phyloP scores from a whole-genome alignment of 2,888 invertebrate genomes.

The Stenodera caucasica region DNA sequence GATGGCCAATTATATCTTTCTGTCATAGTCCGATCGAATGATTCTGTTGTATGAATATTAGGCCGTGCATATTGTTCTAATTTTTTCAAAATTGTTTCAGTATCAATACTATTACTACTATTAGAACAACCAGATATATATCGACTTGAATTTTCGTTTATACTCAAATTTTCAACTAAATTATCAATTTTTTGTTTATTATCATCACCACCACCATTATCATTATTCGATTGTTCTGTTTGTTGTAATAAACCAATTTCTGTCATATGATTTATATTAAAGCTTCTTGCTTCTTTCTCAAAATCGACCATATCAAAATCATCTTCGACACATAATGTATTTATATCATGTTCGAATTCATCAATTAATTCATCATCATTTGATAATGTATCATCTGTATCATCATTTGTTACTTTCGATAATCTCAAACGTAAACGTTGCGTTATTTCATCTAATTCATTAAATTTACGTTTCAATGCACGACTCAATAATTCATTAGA shows the following conservation, averaged over 20 bases:
- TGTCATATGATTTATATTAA: conserved; percentile 23
- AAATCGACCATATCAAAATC: conserved; percentile 51
- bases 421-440: conserved; percentile 62
- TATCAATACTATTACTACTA: conserved; percentile 36
- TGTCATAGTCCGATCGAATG: conserved; percentile 28
- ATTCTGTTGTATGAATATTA: conserved; percentile 35
- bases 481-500: conserved; percentile 52
- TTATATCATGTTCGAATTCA: conserved; percentile 64
- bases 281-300: conserved; percentile 35
- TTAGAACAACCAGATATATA: conserved; percentile 53
- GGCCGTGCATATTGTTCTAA: conserved; percentile 40
- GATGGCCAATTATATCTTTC: conserved; percentile 13
- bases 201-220: conserved; percentile 39
- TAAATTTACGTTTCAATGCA: conserved; percentile 63
- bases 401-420: conserved; percentile 61
- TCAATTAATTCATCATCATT: conserved; percentile 56
- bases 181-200: conserved; percentile 51
- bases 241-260: conserved; percentile 18
- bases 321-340: conserved; percentile 54
- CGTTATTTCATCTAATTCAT: conserved; percentile 66
- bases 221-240: conserved; percentile 20
- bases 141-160: conserved; percentile 39
- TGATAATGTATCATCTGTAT: conserved; percentile 41
- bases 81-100: conserved; percentile 38
- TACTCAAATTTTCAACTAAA: conserved; percentile 49